A percentile compares a stretch with the other conserved stretches of the same genome.
phyloP scores from a whole-genome alignment of 2,113 vertebrate genomes.

The Rhadina sibilatrix region DNA sequence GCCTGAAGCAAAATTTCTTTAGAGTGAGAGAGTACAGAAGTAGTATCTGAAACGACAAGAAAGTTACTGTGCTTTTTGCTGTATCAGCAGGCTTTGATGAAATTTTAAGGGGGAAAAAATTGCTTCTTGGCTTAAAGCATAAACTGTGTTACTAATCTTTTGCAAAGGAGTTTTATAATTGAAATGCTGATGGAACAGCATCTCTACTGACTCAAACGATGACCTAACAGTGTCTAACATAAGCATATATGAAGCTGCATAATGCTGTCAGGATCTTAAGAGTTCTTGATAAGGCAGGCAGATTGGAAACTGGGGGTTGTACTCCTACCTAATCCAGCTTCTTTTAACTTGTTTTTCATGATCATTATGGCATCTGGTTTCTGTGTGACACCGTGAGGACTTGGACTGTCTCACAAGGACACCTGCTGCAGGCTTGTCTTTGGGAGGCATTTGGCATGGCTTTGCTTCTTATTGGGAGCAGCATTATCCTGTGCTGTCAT shows the following conservation, averaged over 20 bases:
- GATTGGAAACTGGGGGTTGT: not conserved
- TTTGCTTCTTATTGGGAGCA: not conserved
- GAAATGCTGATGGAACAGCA: not conserved
- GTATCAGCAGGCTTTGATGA: slow-evolving; percentile 53
- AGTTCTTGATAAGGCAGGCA: not conserved
- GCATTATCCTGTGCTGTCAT: not conserved
- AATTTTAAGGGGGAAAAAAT: slow-evolving; percentile 17
- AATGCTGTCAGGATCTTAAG: not conserved
- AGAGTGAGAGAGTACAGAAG: not conserved
- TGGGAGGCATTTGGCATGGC: not conserved
- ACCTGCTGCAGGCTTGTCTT: not conserved
- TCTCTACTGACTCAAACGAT: not conserved
- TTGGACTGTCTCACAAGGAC: accelerated
- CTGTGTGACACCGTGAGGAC: accelerated
- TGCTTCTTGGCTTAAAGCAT: slow-evolving; percentile 28
- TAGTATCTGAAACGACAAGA: slow-evolving; percentile 3
- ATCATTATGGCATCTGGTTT: not conserved
- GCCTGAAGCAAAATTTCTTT: not conserved
- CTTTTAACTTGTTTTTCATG: accelerated
- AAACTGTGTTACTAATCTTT: slow-evolving; percentile 29
- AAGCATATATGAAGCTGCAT: not conserved
- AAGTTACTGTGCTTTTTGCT: slow-evolving; percentile 12
- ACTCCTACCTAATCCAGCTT: not conserved
- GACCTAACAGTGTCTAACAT: not conserved
- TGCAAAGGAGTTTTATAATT: slow-evolving; percentile 32